Conservation (phyloP, 2,797 vertebrate genomes). For the Acrossocheilus fasciatus region DNA sequence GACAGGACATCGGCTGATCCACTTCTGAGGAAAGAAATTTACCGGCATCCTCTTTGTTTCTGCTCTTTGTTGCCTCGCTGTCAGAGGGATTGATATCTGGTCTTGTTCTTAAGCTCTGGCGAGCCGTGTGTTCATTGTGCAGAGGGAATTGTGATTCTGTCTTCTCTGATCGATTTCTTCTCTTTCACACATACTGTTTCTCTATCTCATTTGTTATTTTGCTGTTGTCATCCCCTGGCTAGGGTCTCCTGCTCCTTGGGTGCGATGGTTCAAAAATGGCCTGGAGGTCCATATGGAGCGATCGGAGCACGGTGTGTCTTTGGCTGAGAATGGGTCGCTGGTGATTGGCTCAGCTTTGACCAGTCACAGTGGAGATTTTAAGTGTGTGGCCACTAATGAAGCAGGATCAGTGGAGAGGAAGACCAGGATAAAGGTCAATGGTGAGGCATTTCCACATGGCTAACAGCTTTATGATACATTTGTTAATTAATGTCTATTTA, state of each 20-base stretch:
- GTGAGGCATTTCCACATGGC: conserved; percentile 68
- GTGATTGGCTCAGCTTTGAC: conserved; percentile 80
- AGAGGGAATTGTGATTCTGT: conserved; percentile 63
- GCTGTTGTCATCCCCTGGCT: conserved; percentile 16
- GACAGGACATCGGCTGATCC: conserved; percentile 51
- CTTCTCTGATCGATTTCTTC: conserved; percentile 59
- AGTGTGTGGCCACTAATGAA: conserved; percentile 88
- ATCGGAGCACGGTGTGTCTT: conserved; percentile 68
- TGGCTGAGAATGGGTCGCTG: conserved; percentile 81
- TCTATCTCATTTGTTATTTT: conserved; percentile 40
- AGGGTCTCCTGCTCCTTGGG: conserved; percentile 77
- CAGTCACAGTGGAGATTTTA: conserved; percentile 84
- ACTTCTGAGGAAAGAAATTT: conserved; percentile 47
- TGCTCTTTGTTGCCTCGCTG: conserved; percentile 60
- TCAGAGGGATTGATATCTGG: conserved; percentile 63
- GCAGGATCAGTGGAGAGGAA: conserved; percentile 84
- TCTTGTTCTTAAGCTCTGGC: conserved; percentile 66
- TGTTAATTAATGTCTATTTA: neutral
- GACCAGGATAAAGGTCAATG: conserved; percentile 83
- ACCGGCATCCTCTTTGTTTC: conserved; percentile 59
- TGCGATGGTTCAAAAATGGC: conserved; percentile 87
- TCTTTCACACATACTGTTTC: neutral
- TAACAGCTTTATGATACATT: neutral
- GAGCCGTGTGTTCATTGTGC: conserved; percentile 60
- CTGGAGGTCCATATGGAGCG: conserved; percentile 75